phyloP scores from a whole-genome alignment of 2,797 vertebrate genomes.

The Perodicticus potto region DNA sequence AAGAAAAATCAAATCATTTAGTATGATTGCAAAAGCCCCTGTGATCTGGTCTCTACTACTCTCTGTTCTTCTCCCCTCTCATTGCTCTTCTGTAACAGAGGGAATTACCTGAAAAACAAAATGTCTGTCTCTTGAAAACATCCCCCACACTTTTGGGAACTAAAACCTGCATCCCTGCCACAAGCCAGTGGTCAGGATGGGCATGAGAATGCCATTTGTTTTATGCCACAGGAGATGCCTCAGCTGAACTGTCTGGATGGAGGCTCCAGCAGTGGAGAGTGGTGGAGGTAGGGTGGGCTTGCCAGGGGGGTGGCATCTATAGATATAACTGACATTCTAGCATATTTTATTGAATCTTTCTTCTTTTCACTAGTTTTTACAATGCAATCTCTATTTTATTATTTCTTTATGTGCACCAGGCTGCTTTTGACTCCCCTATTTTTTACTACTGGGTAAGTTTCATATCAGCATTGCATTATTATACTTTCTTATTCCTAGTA shows the following conservation, averaged over 20 bases:
- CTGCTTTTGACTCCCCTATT: not conserved
- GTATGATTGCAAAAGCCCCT: not conserved
- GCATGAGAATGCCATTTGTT: too few relatives aligned
- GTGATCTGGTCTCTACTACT: not conserved
- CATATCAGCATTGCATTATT: not conserved
- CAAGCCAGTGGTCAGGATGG: too few relatives aligned
- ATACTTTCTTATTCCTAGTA: not conserved
- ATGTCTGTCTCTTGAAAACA: too few relatives aligned
- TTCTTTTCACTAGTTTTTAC: not conserved
- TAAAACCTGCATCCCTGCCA: too few relatives aligned
- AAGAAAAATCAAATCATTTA: not conserved
- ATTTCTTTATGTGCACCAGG: not conserved
- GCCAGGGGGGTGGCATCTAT: not conserved
- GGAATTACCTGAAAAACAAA: too few relatives aligned
- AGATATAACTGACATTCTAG: not conserved
- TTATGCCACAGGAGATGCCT: too few relatives aligned
- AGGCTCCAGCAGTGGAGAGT: too few relatives aligned
- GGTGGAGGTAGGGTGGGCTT: too few relatives aligned
- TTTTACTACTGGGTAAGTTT: not conserved
- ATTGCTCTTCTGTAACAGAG: not conserved
- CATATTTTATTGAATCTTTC: not conserved
- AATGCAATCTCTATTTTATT: not conserved
- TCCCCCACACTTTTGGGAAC: too few relatives aligned
- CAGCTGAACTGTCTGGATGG: too few relatives aligned
- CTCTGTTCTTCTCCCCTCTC: not conserved